Percentiles rank a stretch among this genome's conserved stretches.
phyloP scores from a whole-genome alignment of 2,797 vertebrate species.

The Ambastaia sidthimunki region DNA sequence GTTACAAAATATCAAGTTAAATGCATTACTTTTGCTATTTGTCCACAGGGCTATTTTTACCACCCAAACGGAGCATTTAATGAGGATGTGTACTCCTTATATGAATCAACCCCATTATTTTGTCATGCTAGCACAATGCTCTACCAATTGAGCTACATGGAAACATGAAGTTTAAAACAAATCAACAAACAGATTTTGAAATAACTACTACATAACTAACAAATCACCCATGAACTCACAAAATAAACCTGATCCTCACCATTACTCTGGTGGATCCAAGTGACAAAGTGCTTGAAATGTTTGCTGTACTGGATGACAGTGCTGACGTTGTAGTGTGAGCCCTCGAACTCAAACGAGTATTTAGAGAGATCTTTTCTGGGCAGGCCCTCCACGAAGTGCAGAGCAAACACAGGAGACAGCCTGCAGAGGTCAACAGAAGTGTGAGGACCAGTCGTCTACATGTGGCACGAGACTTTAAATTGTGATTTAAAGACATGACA shows the following conservation, averaged over 20 bases:
- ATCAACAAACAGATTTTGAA: background rate
- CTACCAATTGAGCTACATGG: too few relatives aligned
- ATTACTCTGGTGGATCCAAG: conserved; percentile 82
- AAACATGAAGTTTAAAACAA: background rate
- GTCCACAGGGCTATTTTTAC: too few relatives aligned
- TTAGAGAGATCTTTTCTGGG: conserved; percentile 77
- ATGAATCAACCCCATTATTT: too few relatives aligned
- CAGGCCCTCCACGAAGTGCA: conserved; percentile 92
- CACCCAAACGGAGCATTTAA: too few relatives aligned
- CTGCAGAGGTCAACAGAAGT: conserved; percentile 66
- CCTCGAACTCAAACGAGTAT: conserved; percentile 83
- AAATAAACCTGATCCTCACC: conserved; percentile 75
- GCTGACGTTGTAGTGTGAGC: conserved; percentile 76
- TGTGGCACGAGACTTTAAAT: background rate
- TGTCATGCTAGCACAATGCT: too few relatives aligned
- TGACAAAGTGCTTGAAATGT: conserved; percentile 84
- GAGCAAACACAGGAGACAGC: conserved; percentile 79
- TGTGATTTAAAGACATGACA: background rate
- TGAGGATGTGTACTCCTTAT: too few relatives aligned
- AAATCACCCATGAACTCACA: background rate
- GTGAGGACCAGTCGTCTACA: background rate
- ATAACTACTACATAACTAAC: background rate
- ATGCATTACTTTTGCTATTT: too few relatives aligned
- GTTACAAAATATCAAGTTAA: too few relatives aligned
- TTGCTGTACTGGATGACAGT: conserved; percentile 85